phyloP scores from a whole-genome alignment of 2,888 invertebrate species.

The Leptopterna dolabrata region DNA sequence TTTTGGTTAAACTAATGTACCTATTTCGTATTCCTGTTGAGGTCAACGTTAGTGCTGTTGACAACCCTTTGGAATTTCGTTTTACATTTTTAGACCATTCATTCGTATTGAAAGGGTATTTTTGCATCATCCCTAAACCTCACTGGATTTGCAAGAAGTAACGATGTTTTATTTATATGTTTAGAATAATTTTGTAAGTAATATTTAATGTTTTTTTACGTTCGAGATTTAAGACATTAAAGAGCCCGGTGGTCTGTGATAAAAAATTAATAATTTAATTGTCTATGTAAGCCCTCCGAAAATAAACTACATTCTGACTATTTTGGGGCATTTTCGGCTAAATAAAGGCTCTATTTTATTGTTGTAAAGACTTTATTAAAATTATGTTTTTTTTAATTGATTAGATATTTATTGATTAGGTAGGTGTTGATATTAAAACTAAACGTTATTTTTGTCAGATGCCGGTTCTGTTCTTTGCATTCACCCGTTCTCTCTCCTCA shows the following conservation, averaged over 20 bases:
- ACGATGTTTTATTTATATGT: not conserved
- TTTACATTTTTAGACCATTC: too few species aligned
- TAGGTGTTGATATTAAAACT: not conserved
- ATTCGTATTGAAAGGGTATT: not conserved
- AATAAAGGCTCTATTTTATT: not conserved
- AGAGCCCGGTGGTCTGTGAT: constrained; percentile 3
- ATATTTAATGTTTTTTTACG: not conserved
- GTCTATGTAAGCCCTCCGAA: not conserved
- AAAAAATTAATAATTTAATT: not conserved
- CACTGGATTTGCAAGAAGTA: not conserved
- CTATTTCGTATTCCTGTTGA: too few species aligned
- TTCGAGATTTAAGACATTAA: not conserved
- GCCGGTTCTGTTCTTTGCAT: not conserved
- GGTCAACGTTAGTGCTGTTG: too few species aligned
- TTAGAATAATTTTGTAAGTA: not conserved
- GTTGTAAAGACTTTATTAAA: not conserved
- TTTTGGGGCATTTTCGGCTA: not conserved
- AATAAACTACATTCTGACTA: not conserved
- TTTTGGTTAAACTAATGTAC: too few species aligned
- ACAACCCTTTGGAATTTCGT: too few species aligned
- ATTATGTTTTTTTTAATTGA: not conserved
- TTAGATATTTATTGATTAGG: not conserved
- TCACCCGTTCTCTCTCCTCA: too few species aligned
- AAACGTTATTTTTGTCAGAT: not conserved
- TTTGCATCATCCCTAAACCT: not conserved